Evolutionary conservation across 2,797 vertebrate genomes (phyloP).

Genomic region (Labroides dimidiatus): DNA sequence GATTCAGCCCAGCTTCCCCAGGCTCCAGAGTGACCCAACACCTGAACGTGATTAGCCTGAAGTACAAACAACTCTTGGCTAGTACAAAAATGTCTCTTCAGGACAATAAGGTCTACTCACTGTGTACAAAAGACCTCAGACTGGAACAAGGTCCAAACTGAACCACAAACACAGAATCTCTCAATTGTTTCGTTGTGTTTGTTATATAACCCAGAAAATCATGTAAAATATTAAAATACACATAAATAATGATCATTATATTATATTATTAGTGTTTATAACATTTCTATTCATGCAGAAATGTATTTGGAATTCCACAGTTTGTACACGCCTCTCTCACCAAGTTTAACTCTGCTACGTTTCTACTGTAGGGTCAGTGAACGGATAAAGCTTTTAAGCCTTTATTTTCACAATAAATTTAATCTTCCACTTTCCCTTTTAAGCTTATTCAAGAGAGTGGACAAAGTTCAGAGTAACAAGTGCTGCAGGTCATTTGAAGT

Average conservation of each 20-base stretch:
- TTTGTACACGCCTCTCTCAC: not conserved
- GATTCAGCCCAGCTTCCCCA: conserved; percentile 12
- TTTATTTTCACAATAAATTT: not conserved
- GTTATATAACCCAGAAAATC: not conserved
- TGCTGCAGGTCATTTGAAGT: conserved; percentile 16
- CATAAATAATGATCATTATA: too few relatives aligned
- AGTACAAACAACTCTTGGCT: not conserved
- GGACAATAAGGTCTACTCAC: not conserved
- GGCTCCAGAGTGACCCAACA: conserved; percentile 15
- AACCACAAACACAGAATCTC: not conserved
- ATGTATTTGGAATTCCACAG: not conserved
- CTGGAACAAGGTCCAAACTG: not conserved
- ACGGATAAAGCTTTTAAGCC: not conserved
- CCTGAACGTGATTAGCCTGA: conserved; percentile 22
- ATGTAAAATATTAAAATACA: too few relatives aligned
- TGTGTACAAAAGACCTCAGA: not conserved
- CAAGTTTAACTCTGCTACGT: not conserved
- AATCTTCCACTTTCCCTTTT: not conserved
- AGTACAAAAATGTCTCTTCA: not conserved
- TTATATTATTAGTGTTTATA: too few relatives aligned
- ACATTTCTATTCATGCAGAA: not conserved
- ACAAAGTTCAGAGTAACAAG: conserved; percentile 22
- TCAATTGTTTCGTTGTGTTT: not conserved
- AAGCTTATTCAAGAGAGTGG: conserved; percentile 4
- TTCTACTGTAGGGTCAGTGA: not conserved